A percentile compares a stretch with the other conserved stretches of the same genome.
Evolutionary conservation across 2,113 vertebrate genomes (phyloP).

Genomic region (Stictonetta naevosa): DNA sequence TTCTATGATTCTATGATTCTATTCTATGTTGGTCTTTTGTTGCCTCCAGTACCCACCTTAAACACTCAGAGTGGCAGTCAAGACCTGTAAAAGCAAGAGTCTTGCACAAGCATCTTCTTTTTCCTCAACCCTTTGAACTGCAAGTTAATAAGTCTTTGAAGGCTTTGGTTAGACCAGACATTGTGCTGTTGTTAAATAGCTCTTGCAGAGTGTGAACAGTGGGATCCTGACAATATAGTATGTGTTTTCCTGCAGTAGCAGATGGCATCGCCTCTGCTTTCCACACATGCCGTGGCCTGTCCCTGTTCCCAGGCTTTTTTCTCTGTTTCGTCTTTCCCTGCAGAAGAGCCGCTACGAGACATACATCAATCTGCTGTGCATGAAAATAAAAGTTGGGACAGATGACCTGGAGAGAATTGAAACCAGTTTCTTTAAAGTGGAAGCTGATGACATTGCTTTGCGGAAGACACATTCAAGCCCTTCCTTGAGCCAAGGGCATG

Average conservation of each 20-base stretch:
- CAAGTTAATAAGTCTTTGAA: background rate
- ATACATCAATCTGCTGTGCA: constrained; percentile 89
- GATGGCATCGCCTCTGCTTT: background rate
- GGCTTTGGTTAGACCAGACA: background rate
- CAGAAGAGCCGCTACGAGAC: constrained; percentile 97
- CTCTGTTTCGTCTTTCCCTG: constrained; percentile 37
- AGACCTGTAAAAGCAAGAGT: background rate
- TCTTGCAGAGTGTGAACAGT: background rate
- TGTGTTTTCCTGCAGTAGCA: background rate
- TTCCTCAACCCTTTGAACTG: background rate
- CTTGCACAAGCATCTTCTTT: background rate
- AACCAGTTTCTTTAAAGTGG: constrained; percentile 83
- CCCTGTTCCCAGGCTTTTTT: constrained; percentile 24
- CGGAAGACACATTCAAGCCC: constrained; percentile 95
- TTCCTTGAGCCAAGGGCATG: constrained; percentile 89
- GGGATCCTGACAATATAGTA: background rate
- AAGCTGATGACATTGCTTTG: constrained; percentile 83
- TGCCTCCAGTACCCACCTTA: background rate
- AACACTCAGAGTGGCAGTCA: background rate
- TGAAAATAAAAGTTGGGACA: constrained; percentile 88
- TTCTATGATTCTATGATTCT: no score
- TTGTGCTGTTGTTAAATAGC: background rate
- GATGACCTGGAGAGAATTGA: constrained; percentile 96
- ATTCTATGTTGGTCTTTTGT: background rate
- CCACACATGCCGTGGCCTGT: background rate